These are phyloP conservation scores for Pissodes strobi DNA, from an alignment of 1,140 invertebrate genomes.

Conservation along the genomic window DNA sequence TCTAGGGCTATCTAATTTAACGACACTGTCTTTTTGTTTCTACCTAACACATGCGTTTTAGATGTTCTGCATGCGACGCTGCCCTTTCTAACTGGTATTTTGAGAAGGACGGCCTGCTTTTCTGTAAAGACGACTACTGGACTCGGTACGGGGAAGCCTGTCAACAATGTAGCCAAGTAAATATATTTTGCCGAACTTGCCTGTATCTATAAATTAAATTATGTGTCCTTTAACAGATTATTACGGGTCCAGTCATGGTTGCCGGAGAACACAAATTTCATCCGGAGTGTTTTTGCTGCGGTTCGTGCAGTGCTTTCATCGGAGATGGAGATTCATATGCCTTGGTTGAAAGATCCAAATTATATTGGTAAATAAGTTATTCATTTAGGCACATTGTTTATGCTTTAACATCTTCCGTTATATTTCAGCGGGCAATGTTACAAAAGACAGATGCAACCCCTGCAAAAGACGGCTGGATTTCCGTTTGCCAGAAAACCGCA, in stretches of 20 bases:
- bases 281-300: slow-evolving; percentile 92
- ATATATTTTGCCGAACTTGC: background rate
- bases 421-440: slow-evolving; percentile 65
- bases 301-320: slow-evolving; percentile 79
- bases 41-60: slow-evolving; percentile 47
- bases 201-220: background rate
- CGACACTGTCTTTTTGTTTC: slow-evolving; percentile 37
- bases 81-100: slow-evolving; percentile 90
- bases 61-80: slow-evolving; percentile 85
- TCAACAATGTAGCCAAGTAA: slow-evolving; percentile 80
- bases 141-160: slow-evolving; percentile 85
- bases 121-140: slow-evolving; percentile 90
- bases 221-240: slow-evolving; percentile 61
- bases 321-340: slow-evolving; percentile 92
- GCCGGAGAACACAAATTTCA: slow-evolving; percentile 94
- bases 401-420: background rate
- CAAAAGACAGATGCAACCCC: slow-evolving; percentile 62
- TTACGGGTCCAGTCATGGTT: slow-evolving; percentile 92
- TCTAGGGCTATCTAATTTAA: background rate
- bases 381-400: background rate
- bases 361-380: slow-evolving; percentile 90
- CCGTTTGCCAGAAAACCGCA: slow-evolving; percentile 68
- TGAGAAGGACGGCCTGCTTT: slow-evolving; percentile 86
- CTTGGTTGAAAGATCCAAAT: slow-evolving; percentile 82
- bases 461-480: slow-evolving; percentile 61